A percentile compares a stretch with the other conserved stretches of the same genome.
Conservation (phyloP, 35 echinoderm and acorn worm genomes). For the Acanthaster planci region DNA sequence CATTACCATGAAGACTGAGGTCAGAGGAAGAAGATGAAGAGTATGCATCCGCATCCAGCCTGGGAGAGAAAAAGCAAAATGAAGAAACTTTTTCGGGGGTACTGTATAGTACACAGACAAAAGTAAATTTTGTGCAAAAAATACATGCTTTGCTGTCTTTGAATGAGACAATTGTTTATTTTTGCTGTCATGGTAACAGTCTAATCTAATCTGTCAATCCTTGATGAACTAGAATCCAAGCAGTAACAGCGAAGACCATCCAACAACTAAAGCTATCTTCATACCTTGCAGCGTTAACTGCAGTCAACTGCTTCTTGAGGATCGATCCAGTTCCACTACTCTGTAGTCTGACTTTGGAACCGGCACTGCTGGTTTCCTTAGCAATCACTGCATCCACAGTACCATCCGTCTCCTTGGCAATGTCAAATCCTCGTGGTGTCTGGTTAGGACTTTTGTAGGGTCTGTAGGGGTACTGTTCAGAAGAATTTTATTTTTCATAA, state of each 20-base stretch:
- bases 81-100: too few relatives aligned
- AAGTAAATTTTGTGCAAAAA: too few relatives aligned
- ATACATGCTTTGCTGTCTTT: too few relatives aligned
- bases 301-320: neutral
- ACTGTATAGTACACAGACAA: too few relatives aligned
- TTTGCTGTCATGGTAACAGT: too few relatives aligned
- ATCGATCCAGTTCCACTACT: neutral
- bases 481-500: too few relatives aligned
- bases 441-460: slow-evolving; percentile 25
- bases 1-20: neutral
- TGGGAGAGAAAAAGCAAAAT: neutral
- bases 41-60: neutral
- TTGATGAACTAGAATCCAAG: too few relatives aligned
- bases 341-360: neutral
- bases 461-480: neutral
- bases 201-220: too few relatives aligned
- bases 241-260: too few relatives aligned
- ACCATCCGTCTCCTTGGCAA: slow-evolving; percentile 28
- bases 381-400: neutral
- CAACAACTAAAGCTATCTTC: too few relatives aligned
- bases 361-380: neutral
- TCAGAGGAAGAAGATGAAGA: slow-evolving; percentile 14
- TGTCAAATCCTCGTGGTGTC: slow-evolving; percentile 36
- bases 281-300: too few relatives aligned
- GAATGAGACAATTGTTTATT: too few relatives aligned